phyloP scores from a whole-genome alignment of 2,113 vertebrate species.

The Patagioenas fasciata region DNA sequence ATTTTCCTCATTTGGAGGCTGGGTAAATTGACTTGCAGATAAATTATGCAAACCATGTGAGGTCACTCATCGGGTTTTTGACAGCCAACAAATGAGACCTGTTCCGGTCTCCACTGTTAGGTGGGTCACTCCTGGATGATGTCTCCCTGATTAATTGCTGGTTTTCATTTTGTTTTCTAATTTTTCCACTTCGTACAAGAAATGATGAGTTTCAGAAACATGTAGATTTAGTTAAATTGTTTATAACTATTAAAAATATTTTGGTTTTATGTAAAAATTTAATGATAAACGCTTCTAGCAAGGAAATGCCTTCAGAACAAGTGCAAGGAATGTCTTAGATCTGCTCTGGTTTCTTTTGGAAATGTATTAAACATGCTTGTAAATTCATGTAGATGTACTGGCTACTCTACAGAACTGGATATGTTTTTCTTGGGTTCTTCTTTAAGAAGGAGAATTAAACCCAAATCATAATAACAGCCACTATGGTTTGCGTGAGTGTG shows the following conservation, averaged over 20 bases:
- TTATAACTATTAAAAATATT: background rate
- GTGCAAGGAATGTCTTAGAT: background rate
- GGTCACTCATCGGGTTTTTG: background rate
- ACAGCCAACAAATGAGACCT: background rate
- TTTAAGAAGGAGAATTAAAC: background rate
- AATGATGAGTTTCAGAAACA: background rate
- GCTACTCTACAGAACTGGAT: fast-evolving
- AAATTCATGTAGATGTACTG: background rate
- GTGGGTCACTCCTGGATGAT: background rate
- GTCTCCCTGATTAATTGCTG: background rate
- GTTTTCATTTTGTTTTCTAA: background rate
- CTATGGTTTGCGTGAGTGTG: fast-evolving
- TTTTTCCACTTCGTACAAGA: background rate
- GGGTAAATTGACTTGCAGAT: background rate
- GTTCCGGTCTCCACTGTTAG: background rate
- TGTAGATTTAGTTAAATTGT: background rate
- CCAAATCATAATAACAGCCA: fast-evolving
- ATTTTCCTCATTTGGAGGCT: background rate
- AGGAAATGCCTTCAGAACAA: background rate
- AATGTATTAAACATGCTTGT: background rate
- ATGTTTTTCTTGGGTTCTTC: background rate
- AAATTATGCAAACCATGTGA: constrained; percentile 5
- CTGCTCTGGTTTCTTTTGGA: background rate
- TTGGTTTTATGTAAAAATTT: background rate
- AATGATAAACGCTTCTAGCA: background rate